Percentiles rank a stretch among this genome's conserved stretches.
These are phyloP conservation scores for Scomber japonicus DNA, from an alignment of 2,113 vertebrate genomes.

Conservation along the genomic window DNA sequence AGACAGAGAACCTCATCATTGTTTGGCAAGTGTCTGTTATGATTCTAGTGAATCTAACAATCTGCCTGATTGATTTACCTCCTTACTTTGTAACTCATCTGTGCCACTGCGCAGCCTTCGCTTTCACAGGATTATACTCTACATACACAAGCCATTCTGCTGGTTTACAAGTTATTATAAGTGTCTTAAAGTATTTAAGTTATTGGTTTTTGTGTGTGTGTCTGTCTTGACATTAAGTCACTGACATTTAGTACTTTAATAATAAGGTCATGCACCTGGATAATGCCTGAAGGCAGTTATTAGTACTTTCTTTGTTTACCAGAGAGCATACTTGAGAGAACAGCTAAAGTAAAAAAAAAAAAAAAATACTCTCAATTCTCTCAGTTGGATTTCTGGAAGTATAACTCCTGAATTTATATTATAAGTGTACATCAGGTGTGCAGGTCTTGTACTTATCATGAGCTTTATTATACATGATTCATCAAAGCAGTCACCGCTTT, in stretches of 20 bases:
- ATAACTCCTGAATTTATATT: slow-evolving; percentile 20
- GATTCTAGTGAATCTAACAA: slow-evolving; percentile 71
- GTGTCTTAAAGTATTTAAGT: slow-evolving; percentile 11
- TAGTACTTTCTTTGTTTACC: slow-evolving; percentile 11
- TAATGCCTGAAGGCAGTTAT: slow-evolving; percentile 5
- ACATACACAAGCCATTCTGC: slow-evolving; percentile 1
- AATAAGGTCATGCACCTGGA: slow-evolving; percentile 22
- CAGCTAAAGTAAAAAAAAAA: background rate
- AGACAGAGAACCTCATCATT: slow-evolving; percentile 72
- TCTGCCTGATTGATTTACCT: slow-evolving; percentile 69
- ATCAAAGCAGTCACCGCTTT: slow-evolving; percentile 72
- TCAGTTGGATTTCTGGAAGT: slow-evolving; percentile 19
- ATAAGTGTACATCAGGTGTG: background rate
- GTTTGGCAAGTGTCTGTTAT: slow-evolving; percentile 79
- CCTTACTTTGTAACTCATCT: slow-evolving; percentile 63
- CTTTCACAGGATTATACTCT: slow-evolving; percentile 40
- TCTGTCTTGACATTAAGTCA: slow-evolving; percentile 15
- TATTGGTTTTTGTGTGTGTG: background rate
- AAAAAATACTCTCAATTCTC: too few species aligned
- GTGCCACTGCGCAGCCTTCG: slow-evolving; percentile 28
- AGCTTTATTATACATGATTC: slow-evolving; percentile 45
- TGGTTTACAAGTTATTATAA: slow-evolving; percentile 13
- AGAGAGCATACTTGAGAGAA: background rate
- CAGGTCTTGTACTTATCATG: slow-evolving; percentile 16
- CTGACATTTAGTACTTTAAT: background rate